Evolutionary conservation across 1,140 invertebrate genomes (phyloP), one percentile per base, ranked within the genome.

Genomic region (Tenebrio molitor): DNA sequence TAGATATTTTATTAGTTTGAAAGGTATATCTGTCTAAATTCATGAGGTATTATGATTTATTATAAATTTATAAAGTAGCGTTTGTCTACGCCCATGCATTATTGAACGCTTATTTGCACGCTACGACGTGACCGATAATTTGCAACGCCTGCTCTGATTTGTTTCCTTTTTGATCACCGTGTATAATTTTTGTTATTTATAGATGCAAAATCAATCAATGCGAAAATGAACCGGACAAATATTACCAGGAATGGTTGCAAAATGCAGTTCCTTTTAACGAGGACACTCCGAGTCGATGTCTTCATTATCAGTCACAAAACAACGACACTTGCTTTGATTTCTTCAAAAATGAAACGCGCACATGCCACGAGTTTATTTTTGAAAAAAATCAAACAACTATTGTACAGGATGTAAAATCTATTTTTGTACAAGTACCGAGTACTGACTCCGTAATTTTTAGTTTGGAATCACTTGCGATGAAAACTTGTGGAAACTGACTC

Each of bases 401-500:
- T 7, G 29, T 66, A 41, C 15, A 66, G 5, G 72, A 70, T 19
- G 72, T 74, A 66, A 17, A 58, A n/a, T n/a, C n/a, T n/a, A n/a
- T n/a, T n/a, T n/a, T 73, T 17, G 33, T 15, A n/a, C 5, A 8
- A 19, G 15, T 25, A n/a, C n/a, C n/a, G n/a, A n/a, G n/a, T n/a
- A n/a, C n/a, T n/a, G n/a, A n/a, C n/a, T n/a, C n/a, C 14, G 4
- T n/a, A 4, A 15, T 69, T 79, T 79, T 63, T 23, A 89, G 87
- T 89, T 87, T 78, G 80, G 82, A 41, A 81, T 88, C 0, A 85
- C 84, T 17, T 89, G 88, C 71, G 74, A 83, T 6, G 80, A 84
- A 6, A 87, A 90, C 78, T 86, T 88, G 76, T 92, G 90, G 90
- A 91, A 90, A 82, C 81, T 90, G 25, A 88, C 90, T 0, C 77